Evolutionary conservation across 2,888 invertebrate genomes (phyloP).

Genomic region (Caradrina clavipalpis): DNA sequence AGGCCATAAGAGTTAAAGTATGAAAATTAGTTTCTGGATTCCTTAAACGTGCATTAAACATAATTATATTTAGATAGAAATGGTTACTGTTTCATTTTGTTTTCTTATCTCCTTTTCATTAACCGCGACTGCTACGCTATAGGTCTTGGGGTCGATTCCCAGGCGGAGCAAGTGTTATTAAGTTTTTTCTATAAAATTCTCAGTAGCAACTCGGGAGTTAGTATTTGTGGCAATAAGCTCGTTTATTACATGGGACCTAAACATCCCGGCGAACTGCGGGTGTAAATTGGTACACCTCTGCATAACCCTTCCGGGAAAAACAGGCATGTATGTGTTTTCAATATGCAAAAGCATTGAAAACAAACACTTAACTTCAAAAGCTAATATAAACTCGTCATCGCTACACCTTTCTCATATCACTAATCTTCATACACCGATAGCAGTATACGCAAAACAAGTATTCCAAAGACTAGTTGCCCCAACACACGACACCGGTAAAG

Average conservation of each 20-base stretch:
- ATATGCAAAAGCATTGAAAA: slow-evolving; percentile 19
- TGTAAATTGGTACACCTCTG: no score
- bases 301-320: no score
- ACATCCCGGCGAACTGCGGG: no score
- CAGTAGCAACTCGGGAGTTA: no score
- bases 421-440: slow-evolving; percentile 25
- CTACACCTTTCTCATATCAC: slow-evolving; percentile 35
- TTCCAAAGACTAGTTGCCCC: slow-evolving; percentile 21
- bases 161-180: no score
- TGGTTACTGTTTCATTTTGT: slow-evolving; percentile 10
- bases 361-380: slow-evolving; percentile 7
- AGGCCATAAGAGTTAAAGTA: neutral
- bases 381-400: slow-evolving; percentile 17
- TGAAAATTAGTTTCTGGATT: neutral
- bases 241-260: no score
- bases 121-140: no score
- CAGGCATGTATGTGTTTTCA: no score
- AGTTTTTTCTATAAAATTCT: no score
- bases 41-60: slow-evolving; percentile 2
- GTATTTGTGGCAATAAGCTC: no score
- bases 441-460: slow-evolving; percentile 10
- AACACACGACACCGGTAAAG: slow-evolving; percentile 12
- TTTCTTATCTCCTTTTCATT: slow-evolving; percentile 3
- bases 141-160: no score
- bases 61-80: slow-evolving; percentile 8